Base-by-base conservation (phyloP, 2,113 vertebrate genomes). In the Callionymus lyra region DNA sequence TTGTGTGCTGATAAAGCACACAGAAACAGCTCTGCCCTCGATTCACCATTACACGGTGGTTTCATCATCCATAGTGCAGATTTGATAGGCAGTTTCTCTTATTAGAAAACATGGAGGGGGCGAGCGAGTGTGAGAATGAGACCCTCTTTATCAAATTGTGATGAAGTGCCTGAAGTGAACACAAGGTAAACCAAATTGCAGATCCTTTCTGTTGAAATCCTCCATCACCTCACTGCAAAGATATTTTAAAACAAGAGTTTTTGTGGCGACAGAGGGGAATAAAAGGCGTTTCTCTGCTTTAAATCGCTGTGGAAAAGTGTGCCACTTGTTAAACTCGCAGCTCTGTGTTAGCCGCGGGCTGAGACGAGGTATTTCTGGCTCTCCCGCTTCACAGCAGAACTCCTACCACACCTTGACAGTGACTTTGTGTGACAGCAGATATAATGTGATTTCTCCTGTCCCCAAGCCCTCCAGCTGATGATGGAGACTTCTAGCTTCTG, bases 351-450 rank as follows among this genome's bases (percentile, higher is more conserved):
- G 74, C 74, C 54, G 14, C 42, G 37, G 62, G 68, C 58, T 47
- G 61, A 59, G 66, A 63, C 37, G 63, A 59, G 56, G 56, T 74
- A 69, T 77, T 71, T 76, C 53, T 72, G 59, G 63, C 57, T 72
- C 59, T 68, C 48, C 45, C 12, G 59, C 63, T 63, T 71, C 68
- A 58, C 60, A 52, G 63, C 66, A 53, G 61, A 44, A 65, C 59
- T 41, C 67, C 60, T 47, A 33, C 53, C 56, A 70, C 73, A 82
- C 76, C 75, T 81, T 77, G 74, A 72, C 64, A 71, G 70, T 78
- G 74, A 74, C 65, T 81, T 79, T 70, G 70, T 74, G 62, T 84
- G 81, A 84, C 78, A 84, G 74, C 70, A 79, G 76, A 82, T 83
- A 78, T 80, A 77, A 79, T 77, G 75, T 80, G 80, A 84, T 76